Base-by-base conservation (phyloP, 2,888 invertebrate species). In the Limenitis camilla region DNA sequence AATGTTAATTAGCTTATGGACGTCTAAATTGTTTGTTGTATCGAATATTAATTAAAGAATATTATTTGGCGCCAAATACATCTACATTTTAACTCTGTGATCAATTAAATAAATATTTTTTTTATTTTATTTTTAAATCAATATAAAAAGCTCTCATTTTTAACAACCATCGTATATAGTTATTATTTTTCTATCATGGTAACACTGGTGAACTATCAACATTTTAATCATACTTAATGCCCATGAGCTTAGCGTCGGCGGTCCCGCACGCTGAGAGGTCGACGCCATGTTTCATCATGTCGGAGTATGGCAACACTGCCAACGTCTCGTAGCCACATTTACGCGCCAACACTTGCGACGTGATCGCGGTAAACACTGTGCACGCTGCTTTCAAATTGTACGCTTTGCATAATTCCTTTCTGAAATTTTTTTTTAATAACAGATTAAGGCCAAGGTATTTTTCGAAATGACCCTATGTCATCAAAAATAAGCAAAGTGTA, bases 321-420 rank as follows among this genome's bases (percentile, higher is more conserved):
- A 84, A 55, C 0, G 69, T 49, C 1, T 71, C 61, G 57, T 72
- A 82, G 0, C 77, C 76, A 39, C 76, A 76, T 32, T 83, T 83
- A 0, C 65, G 68, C 0, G 82, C 83, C 2, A 83, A 45, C 0
- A 69, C 74, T 50, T 85, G 84, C 0, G 83, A 84, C 0, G 76
- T 61, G 0, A 56, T 64, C 0, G 85, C 84, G 0, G 84, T 82
- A 67, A 80, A 82, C 0, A 82, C 78, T 0, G 84, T 81, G 0
- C 71, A 74, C 0, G 70, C 66, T 0, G 71, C 81, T 33, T 65
- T 41, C 6, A 85, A 61, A 0, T 70, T 74, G 1, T 78, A 57
- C 0, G 76, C 72, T 53, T 67, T 69, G 60, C 74, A 73, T 1
- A 85, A 62, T 0, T 72, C 71, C 38, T 71, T 65, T 32, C 84